Evolutionary conservation across 2,888 invertebrate species (phyloP).

Genomic region (Drosophila prostipennis): DNA sequence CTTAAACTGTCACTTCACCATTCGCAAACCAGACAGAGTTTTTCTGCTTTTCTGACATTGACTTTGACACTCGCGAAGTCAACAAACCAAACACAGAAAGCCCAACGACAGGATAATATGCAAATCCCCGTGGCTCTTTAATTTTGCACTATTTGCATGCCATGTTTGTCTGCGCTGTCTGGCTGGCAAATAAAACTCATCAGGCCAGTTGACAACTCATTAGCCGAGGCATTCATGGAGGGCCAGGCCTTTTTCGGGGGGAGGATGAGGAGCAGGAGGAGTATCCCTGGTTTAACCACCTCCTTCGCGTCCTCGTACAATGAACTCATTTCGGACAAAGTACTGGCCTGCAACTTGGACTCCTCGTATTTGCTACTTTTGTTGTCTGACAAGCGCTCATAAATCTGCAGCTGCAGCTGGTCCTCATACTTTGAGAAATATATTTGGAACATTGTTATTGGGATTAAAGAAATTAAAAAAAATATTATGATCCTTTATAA

Average conservation of each 20-base stretch:
- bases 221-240: conserved; percentile 47
- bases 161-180: conserved; percentile 27
- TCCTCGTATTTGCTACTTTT: conserved; percentile 33
- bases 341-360: conserved; percentile 21
- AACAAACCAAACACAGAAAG: conserved; percentile 6
- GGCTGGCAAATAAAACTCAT: conserved; percentile 51
- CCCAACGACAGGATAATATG: conserved; percentile 42
- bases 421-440: conserved; percentile 9
- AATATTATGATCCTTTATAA: too few relatives aligned
- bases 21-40: conserved; percentile 20
- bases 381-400: conserved; percentile 70
- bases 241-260: neutral
- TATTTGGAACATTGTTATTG: too few relatives aligned
- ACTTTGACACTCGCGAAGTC: conserved; percentile 45
- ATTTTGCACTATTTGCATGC: conserved; percentile 8
- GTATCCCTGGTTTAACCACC: conserved; percentile 14
- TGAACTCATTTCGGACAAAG: conserved; percentile 46
- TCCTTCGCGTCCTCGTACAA: conserved; percentile 26
- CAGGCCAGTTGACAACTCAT: conserved; percentile 73
- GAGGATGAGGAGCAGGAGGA: neutral
- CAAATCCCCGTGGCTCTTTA: conserved; percentile 34
- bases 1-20: conserved; percentile 39
- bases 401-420: conserved; percentile 59
- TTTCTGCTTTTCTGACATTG: conserved; percentile 47
- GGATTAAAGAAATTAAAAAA: too few relatives aligned